Conservation (phyloP, 2,888 invertebrate species). For the Keiferia lycopersicella region DNA sequence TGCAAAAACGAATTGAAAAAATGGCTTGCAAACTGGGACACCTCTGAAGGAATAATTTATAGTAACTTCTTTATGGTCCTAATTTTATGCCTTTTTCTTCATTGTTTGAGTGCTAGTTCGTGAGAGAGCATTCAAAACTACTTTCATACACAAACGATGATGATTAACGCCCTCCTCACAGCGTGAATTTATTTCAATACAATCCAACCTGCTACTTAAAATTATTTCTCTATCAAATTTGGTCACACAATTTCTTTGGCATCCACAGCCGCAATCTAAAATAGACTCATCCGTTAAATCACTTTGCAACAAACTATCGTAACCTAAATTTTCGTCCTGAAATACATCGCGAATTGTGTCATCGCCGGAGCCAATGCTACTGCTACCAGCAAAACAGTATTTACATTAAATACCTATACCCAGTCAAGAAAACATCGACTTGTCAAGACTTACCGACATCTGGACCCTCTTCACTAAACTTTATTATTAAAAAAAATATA, state of each 20-base stretch:
- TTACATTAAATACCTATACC: no score
- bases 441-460: no score
- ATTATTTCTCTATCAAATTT: slow-evolving; percentile 1
- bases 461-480: no score
- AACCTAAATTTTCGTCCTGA: not conserved
- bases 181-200: not conserved
- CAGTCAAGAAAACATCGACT: no score
- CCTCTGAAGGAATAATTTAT: not conserved
- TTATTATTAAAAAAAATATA: no score
- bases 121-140: not conserved
- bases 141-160: not conserved
- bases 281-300: not conserved
- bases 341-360: not conserved
- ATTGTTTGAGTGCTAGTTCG: not conserved
- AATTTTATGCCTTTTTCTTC: not conserved
- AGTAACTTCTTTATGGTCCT: not conserved
- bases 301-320: not conserved
- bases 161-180: not conserved
- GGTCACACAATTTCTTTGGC: not conserved
- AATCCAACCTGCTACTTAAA: not conserved
- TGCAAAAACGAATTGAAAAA: not conserved
- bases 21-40: not conserved
- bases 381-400: not conserved
- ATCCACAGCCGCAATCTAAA: not conserved
- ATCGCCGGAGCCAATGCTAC: not conserved